Conservation (phyloP, 2,797 vertebrate species). For the Falco novaeseelandiae region DNA sequence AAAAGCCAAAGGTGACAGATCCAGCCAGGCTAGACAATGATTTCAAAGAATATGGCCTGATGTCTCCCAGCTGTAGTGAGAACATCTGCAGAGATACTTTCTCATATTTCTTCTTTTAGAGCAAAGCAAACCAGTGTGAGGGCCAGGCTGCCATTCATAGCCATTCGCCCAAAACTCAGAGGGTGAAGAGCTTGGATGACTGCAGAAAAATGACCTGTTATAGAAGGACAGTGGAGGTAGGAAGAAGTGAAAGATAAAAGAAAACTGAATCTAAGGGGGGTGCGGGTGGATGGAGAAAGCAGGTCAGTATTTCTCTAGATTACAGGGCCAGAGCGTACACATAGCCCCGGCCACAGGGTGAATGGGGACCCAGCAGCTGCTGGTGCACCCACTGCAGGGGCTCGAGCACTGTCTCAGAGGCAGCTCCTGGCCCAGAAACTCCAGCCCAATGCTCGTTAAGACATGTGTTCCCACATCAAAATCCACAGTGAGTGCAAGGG, state of each 20-base stretch:
- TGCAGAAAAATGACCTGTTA: neutral
- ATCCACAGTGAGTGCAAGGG: accelerated
- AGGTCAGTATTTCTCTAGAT: neutral
- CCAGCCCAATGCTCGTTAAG: neutral
- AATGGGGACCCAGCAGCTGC: accelerated
- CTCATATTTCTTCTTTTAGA: neutral
- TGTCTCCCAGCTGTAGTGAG: neutral
- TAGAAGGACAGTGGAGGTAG: neutral
- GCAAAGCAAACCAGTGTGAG: accelerated
- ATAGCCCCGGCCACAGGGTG: accelerated
- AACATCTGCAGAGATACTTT: neutral
- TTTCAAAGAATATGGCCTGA: neutral
- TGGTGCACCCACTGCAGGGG: accelerated
- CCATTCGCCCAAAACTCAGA: neutral
- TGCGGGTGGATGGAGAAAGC: neutral
- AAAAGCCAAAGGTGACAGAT: neutral
- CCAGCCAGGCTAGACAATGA: neutral
- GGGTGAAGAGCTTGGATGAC: neutral
- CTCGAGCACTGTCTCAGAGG: neutral
- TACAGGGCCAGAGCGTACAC: accelerated
- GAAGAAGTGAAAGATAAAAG: neutral
- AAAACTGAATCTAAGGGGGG: neutral
- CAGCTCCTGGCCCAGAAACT: neutral
- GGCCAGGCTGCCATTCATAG: neutral
- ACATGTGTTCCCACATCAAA: accelerated